Evolutionary conservation across 2,888 invertebrate genomes (phyloP).

Genomic region (Acanthopleura granulata): DNA sequence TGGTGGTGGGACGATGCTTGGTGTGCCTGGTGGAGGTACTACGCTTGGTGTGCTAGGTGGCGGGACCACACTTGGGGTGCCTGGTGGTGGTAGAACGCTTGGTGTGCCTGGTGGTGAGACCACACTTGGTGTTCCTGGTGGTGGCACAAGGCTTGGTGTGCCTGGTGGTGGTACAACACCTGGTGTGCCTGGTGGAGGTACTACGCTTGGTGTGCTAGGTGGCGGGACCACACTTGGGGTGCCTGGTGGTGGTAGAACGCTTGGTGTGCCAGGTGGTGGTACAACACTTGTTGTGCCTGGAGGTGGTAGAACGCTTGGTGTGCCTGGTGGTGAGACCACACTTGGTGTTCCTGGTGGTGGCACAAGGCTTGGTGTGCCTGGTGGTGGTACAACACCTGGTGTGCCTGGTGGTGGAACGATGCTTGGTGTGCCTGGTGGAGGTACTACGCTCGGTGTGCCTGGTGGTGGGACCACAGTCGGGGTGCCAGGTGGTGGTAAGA

Average conservation of each 20-base stretch:
- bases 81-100: neutral
- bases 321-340: neutral
- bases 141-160: too few species aligned
- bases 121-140: neutral
- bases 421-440: neutral
- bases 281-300: neutral
- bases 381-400: neutral
- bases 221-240: neutral
- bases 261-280: slow-evolving; percentile 1
- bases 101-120: neutral
- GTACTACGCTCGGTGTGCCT: neutral
- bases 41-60: neutral
- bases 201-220: neutral
- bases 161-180: neutral
- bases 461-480: neutral
- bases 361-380: neutral
- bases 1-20: neutral
- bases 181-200: neutral
- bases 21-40: neutral
- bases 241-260: neutral
- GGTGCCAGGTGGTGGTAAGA: too few species aligned
- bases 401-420: neutral
- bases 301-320: neutral
- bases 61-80: neutral
- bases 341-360: slow-evolving; percentile 8